These are phyloP conservation scores for Lithobates pipiens DNA, from an alignment of 2,797 vertebrate genomes.

Conservation along the genomic window DNA sequence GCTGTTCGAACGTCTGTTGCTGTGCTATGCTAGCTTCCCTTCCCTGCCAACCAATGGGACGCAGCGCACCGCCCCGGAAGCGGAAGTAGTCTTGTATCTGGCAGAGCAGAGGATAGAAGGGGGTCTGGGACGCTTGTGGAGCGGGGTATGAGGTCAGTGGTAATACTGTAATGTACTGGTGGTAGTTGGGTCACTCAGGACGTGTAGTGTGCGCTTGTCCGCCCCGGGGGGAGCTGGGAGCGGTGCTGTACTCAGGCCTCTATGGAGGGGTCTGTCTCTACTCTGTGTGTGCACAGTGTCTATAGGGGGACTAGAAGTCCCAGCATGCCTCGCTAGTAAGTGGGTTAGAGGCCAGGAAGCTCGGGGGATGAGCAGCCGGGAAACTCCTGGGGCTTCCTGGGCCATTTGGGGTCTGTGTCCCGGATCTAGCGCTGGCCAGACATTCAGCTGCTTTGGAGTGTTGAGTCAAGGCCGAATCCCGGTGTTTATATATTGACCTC, in stretches of 20 bases:
- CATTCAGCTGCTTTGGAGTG: too few species aligned
- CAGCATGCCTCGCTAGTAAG: background rate
- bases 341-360: too few species aligned
- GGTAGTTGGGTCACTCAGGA: background rate
- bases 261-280: background rate
- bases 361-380: too few species aligned
- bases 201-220: background rate
- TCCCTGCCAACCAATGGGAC: constrained; percentile 30
- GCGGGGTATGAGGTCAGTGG: constrained; percentile 14
- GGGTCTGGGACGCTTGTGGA: background rate
- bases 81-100: constrained; percentile 35
- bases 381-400: too few species aligned
- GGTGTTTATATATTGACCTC: too few species aligned
- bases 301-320: background rate
- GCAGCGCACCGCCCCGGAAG: constrained; percentile 43
- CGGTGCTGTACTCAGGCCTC: background rate
- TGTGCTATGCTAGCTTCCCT: background rate
- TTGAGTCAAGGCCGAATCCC: too few species aligned
- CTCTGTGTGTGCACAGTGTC: background rate
- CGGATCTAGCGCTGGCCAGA: too few species aligned
- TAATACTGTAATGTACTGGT: background rate
- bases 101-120: constrained; percentile 20
- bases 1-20: constrained; percentile 50
- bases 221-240: background rate
- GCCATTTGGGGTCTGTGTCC: too few species aligned